Conservation (phyloP, 2,113 vertebrate genomes). For the Oreochromis niloticus region DNA sequence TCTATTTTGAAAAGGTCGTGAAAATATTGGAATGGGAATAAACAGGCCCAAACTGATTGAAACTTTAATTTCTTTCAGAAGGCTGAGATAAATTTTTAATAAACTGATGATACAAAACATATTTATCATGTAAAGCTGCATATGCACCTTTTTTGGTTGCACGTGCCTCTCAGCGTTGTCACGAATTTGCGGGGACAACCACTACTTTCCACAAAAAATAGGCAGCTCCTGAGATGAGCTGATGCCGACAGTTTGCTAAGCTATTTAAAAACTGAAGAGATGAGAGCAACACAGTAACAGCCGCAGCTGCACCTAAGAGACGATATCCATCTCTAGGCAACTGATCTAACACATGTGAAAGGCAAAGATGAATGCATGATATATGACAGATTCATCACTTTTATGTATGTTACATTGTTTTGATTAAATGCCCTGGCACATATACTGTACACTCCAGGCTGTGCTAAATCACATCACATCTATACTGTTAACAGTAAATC, state of each 20-base stretch:
- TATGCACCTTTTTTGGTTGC: background rate
- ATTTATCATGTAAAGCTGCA: background rate
- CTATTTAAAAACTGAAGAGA: background rate
- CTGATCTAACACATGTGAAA: background rate
- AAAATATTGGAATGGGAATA: background rate
- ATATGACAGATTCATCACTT: background rate
- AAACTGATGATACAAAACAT: background rate
- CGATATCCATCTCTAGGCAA: background rate
- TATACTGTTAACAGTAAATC: background rate
- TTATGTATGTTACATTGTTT: background rate
- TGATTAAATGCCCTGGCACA: background rate
- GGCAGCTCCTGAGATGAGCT: background rate
- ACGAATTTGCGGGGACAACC: accelerated
- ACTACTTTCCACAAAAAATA: background rate
- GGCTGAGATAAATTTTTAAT: background rate
- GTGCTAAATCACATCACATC: background rate
- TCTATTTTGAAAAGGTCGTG: background rate
- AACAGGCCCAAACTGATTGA: background rate
- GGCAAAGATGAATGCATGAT: background rate
- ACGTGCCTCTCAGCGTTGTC: background rate
- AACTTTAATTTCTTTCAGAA: background rate
- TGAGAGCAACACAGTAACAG: background rate
- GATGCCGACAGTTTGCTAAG: background rate
- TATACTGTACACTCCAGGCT: background rate
- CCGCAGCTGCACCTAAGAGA: background rate